Conservation (phyloP, 2,888 invertebrate species). For the Rhagonycha fulva region DNA sequence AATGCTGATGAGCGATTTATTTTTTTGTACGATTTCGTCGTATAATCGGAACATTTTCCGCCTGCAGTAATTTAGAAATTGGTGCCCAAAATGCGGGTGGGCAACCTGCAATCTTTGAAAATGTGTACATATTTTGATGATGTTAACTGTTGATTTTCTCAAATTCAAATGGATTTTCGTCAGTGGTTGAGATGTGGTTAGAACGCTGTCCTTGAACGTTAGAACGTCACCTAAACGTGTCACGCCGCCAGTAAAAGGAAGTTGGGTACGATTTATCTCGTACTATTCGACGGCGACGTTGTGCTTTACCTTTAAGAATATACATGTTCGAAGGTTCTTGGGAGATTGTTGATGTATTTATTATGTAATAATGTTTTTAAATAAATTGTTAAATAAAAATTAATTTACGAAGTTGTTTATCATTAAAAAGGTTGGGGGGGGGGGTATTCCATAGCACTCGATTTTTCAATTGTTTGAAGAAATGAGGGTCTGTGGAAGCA, state of each 20-base stretch:
- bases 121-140: not conserved
- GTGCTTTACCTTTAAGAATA: too few relatives aligned
- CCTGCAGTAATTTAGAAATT: not conserved
- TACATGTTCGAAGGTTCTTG: too few relatives aligned
- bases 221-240: too few relatives aligned
- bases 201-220: not conserved
- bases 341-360: not conserved
- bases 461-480: too few relatives aligned
- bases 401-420: not conserved
- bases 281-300: too few relatives aligned
- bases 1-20: constrained; percentile 12
- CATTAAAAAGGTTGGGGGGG: too few relatives aligned
- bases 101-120: not conserved
- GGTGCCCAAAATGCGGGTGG: not conserved
- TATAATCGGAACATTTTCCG: constrained; percentile 23
- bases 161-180: not conserved
- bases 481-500: too few relatives aligned
- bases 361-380: not conserved
- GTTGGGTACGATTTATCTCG: too few relatives aligned
- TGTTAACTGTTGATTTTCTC: not conserved
- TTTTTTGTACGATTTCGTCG: constrained; percentile 21
- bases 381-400: not conserved
- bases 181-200: not conserved
- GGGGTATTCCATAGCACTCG: too few relatives aligned
- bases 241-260: too few relatives aligned